Evolutionary conservation across 2,888 invertebrate genomes (phyloP).

Genomic region (Apeira syringaria): DNA sequence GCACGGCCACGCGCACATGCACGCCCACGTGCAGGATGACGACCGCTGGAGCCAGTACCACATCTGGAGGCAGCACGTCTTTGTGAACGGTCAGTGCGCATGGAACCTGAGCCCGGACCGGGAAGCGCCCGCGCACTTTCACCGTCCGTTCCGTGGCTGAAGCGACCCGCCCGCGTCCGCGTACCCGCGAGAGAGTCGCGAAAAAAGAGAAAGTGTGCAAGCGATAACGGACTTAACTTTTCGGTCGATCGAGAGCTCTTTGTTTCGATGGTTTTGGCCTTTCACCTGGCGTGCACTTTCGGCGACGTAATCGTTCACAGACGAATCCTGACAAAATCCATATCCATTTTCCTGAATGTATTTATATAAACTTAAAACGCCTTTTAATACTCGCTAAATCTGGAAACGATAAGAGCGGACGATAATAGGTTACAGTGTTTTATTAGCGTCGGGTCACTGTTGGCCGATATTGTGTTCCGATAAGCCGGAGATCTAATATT

Average conservation of each 20-base stretch:
- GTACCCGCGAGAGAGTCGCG: slow-evolving; percentile 16
- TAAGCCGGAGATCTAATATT: slow-evolving; percentile 26
- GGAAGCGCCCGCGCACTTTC: slow-evolving; percentile 55
- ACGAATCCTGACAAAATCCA: background rate
- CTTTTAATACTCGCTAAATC: slow-evolving; percentile 6
- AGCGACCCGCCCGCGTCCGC: slow-evolving; percentile 13
- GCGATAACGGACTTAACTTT: slow-evolving; percentile 58
- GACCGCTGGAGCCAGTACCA: slow-evolving; percentile 90
- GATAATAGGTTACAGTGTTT: slow-evolving; percentile 21
- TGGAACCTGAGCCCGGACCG: slow-evolving; percentile 26
- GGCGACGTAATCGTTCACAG: slow-evolving; percentile 1
- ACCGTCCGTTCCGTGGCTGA: slow-evolving; percentile 31
- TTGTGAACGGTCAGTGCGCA: slow-evolving; percentile 88
- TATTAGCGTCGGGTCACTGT: slow-evolving; percentile 28
- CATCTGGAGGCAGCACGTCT: slow-evolving; percentile 91
- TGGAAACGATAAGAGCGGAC: slow-evolving; percentile 6
- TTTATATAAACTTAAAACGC: background rate
- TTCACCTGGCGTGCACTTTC: slow-evolving; percentile 23
- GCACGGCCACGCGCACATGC: slow-evolving; percentile 65
- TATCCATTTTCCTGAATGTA: background rate
- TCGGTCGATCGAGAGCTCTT: slow-evolving; percentile 64
- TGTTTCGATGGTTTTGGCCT: slow-evolving; percentile 61
- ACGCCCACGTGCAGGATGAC: slow-evolving; percentile 71
- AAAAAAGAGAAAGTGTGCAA: slow-evolving; percentile 63
- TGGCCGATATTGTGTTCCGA: slow-evolving; percentile 31